Evolutionary conservation across 2,113 vertebrate genomes (phyloP).

Genomic region (Crotalus horridus): DNA sequence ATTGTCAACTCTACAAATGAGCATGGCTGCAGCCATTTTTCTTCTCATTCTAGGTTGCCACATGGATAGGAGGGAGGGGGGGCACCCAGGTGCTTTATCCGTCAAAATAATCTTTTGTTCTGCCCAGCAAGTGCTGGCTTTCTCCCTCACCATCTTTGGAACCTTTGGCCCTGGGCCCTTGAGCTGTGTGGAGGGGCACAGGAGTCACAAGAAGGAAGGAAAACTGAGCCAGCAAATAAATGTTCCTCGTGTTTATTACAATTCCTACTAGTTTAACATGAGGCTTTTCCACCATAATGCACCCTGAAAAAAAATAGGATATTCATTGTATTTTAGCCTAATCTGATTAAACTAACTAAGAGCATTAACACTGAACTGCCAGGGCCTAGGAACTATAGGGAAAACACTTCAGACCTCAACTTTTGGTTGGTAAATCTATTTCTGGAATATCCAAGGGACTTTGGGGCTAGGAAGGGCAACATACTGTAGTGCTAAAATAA

Average conservation of each 20-base stretch:
- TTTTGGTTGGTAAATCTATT: conserved; percentile 14
- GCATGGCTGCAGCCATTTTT: too few relatives aligned
- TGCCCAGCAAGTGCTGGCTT: background rate
- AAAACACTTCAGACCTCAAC: conserved; percentile 25
- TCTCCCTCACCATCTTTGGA: background rate
- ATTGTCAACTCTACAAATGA: background rate
- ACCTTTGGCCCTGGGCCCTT: too few relatives aligned
- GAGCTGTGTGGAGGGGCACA: background rate
- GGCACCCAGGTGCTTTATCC: too few relatives aligned
- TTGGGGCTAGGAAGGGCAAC: background rate
- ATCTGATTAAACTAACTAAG: conserved; percentile 35
- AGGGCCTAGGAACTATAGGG: background rate
- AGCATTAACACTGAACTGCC: conserved; percentile 26
- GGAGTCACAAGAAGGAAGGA: background rate
- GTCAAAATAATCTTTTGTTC: too few relatives aligned
- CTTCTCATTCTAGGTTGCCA: too few relatives aligned
- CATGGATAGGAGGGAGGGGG: too few relatives aligned
- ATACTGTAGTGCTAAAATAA: background rate
- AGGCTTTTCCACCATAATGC: background rate
- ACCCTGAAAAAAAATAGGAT: conserved; percentile 4
- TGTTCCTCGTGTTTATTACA: background rate
- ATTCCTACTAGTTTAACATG: background rate
- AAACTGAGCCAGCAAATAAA: background rate
- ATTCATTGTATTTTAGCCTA: conserved; percentile 31
- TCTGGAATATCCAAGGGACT: conserved; percentile 19